Evolutionary conservation across 2,797 vertebrate species (phyloP), one percentile per base, ranked within the genome.

Genomic region (Heterohyrax brucei): DNA sequence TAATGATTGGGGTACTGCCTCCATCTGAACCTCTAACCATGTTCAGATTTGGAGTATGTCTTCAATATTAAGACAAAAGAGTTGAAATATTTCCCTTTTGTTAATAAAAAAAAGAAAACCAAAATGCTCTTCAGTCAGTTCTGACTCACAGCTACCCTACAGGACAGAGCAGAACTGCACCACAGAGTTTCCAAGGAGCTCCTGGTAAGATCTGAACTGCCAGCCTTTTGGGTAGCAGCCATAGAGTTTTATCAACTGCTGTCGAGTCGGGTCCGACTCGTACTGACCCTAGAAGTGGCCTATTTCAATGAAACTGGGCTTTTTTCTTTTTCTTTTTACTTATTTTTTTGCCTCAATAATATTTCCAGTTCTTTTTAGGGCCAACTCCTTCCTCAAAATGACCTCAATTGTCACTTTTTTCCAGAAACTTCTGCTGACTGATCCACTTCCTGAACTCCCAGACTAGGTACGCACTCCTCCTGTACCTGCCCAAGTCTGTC

Each of bases 251-350:
- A 39, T 3, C 39, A 2, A 39, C 39, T 39, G 39, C 39, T 39
- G 39, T 39, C 39, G 39, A 39, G 39, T 39, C 39, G 39, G 39
- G 39, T 39, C 39, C 39, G 39, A 39, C 39, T 39, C 39, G 39
- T 39, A 39, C 39, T 3, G 39, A 39, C 39, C 39, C 39, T 39
- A 39, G 39, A 39, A 16, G 13, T 30, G 77, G n/a, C 1, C 2
- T 78, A 59, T 46, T 77, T 18, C 88, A 44, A 1, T 28, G 61
- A 93, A 80, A 87, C 8, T n/a, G 53, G n/a, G 26, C 46, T 78
- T 77, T 12, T 28, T 68, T 86, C 39, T 39, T 83, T 86, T 94
- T 59, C 16, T 87, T 89, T 93, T 59, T 12, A 79, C n/a, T 85
- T 73, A 10, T 66, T 39, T 6, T 81, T 21, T 93, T 96, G 44